These are phyloP conservation scores for Schizotus pectinicornis DNA, from an alignment of 2,888 invertebrate genomes.

Conservation along the genomic window DNA sequence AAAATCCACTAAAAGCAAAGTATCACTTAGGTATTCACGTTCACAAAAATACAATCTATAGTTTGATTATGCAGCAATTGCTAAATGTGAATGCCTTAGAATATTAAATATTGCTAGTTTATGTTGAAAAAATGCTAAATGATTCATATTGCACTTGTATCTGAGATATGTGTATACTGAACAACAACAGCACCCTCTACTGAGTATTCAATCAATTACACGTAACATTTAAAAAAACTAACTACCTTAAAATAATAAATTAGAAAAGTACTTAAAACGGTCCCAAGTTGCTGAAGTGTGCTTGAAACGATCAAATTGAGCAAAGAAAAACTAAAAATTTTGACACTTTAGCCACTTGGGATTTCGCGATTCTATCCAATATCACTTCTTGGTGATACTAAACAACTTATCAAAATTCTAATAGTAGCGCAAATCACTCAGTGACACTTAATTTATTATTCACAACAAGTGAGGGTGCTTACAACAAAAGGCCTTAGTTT, in stretches of 20 bases:
- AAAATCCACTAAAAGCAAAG: constrained; percentile 54
- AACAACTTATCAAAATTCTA: constrained; percentile 3
- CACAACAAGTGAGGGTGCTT: constrained; percentile 29
- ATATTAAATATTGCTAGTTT: constrained; percentile 41
- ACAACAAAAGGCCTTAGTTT: constrained; percentile 27
- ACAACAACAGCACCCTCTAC: constrained; percentile 38
- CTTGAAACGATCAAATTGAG: constrained; percentile 16
- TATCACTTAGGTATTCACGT: constrained; percentile 54
- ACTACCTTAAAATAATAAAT: not conserved
- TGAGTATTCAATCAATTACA: constrained; percentile 24
- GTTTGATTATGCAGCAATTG: constrained; percentile 40
- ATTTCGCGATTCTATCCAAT: constrained; percentile 11
- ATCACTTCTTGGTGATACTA: constrained; percentile 13
- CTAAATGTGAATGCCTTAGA: constrained; percentile 42
- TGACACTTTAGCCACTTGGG: constrained; percentile 12
- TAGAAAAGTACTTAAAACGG: not conserved
- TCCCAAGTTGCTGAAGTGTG: not conserved
- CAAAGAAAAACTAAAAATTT: constrained; percentile 21
- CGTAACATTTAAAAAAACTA: constrained; percentile 5
- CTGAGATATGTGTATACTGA: constrained; percentile 46
- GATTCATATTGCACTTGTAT: constrained; percentile 46
- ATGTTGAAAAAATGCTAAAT: constrained; percentile 38
- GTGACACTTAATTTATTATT: constrained; percentile 10
- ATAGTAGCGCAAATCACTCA: constrained; percentile 8
- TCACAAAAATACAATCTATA: constrained; percentile 53